A percentile compares a stretch with the other conserved stretches of the same genome.
Evolutionary conservation across 92 coral and sea anemone genomes (phyloP).

Genomic region (Palythoa heliodiscus): DNA sequence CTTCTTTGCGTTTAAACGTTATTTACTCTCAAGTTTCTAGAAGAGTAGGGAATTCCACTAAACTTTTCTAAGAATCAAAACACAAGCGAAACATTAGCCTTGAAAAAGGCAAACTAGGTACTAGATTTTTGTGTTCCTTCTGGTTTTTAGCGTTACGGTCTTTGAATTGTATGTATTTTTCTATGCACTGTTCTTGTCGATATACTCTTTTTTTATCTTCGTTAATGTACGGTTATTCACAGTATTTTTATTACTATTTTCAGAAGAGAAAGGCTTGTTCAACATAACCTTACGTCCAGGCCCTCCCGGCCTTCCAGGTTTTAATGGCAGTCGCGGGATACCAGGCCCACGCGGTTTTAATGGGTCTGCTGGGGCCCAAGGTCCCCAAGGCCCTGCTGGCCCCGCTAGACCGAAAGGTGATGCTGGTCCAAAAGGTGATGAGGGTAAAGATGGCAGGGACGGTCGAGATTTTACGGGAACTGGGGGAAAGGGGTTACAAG

Average conservation of each 20-base stretch:
- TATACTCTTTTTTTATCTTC: not conserved
- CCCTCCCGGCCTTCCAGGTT: conserved; percentile 18
- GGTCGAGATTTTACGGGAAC: conserved; percentile 54
- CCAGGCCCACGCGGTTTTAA: conserved; percentile 19
- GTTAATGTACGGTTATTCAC: too few relatives aligned
- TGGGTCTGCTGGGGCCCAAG: conserved; percentile 54
- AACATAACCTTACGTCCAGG: conserved; percentile 22
- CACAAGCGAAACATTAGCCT: too few relatives aligned
- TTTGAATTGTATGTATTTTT: too few relatives aligned
- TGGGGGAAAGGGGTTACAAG: conserved; percentile 40
- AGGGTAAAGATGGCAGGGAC: conserved; percentile 60
- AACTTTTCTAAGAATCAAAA: too few relatives aligned
- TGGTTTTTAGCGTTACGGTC: too few relatives aligned
- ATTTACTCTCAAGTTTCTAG: too few relatives aligned
- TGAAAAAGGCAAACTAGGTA: too few relatives aligned
- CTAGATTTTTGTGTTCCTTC: too few relatives aligned
- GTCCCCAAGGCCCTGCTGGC: conserved; percentile 54
- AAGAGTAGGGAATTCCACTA: too few relatives aligned
- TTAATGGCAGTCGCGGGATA: conserved; percentile 13
- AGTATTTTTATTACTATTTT: not conserved
- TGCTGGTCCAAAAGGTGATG: conserved; percentile 54
- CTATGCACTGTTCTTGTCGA: too few relatives aligned
- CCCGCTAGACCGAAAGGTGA: conserved; percentile 58
- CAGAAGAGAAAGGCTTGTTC: conserved; percentile 13
- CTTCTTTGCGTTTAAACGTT: too few relatives aligned